Evolutionary conservation across 2,888 invertebrate genomes (phyloP).

Genomic region (Tachina grossa): DNA sequence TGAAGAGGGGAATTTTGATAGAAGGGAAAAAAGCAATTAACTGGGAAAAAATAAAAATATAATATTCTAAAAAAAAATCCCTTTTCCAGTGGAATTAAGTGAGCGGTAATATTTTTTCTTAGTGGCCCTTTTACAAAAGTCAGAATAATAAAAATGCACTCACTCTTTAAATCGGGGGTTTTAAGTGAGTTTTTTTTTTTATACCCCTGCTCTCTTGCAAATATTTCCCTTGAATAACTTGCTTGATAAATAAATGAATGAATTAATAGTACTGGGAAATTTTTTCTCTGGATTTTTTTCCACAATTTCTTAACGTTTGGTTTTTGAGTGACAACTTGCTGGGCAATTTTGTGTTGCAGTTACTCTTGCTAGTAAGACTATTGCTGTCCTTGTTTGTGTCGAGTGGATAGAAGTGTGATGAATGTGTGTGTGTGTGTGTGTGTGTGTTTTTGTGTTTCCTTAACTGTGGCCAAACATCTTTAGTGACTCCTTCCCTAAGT

Average conservation of each 20-base stretch:
- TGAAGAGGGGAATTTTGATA: constrained; percentile 60
- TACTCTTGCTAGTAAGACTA: constrained; percentile 9
- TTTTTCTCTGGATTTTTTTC: constrained; percentile 18
- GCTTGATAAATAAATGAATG: background rate
- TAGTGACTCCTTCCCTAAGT: constrained; percentile 51
- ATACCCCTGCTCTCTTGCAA: constrained; percentile 4
- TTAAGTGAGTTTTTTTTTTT: constrained; percentile 34
- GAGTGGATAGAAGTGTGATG: background rate
- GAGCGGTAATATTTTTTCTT: constrained; percentile 35
- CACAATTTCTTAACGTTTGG: constrained; percentile 43
- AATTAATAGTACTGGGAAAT: constrained; percentile 45
- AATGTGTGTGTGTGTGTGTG: background rate
- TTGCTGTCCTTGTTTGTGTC: constrained; percentile 64
- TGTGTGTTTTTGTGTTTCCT: constrained; percentile 29
- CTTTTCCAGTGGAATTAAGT: constrained; percentile 69
- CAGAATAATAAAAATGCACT: constrained; percentile 1
- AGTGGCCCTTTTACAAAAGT: constrained; percentile 14
- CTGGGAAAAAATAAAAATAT: constrained; percentile 40
- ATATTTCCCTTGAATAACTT: constrained; percentile 5
- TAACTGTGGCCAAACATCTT: constrained; percentile 60
- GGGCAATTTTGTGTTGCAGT: constrained; percentile 13
- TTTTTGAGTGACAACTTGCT: constrained; percentile 64
- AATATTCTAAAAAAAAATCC: constrained; percentile 56
- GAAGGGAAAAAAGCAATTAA: constrained; percentile 9
- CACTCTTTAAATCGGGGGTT: constrained; percentile 60